A percentile compares a stretch with the other conserved stretches of the same genome.
phyloP scores from a whole-genome alignment of 2,797 vertebrate genomes.

The Alfaro cultratus region DNA sequence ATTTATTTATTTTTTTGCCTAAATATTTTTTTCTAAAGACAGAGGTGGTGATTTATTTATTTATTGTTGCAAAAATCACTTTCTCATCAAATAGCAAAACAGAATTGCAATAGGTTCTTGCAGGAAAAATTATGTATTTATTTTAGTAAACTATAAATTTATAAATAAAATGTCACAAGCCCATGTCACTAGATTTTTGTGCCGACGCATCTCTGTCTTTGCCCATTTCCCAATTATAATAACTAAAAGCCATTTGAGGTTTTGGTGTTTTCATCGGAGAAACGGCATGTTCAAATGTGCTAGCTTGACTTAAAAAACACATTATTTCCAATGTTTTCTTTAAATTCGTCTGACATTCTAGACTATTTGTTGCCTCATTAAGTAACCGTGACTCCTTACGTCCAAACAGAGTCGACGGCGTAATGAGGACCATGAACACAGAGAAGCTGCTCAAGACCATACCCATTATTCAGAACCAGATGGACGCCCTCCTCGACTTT shows the following conservation, averaged over 20 bases:
- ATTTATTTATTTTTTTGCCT: too few relatives aligned
- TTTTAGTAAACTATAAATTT: too few relatives aligned
- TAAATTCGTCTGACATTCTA: background rate
- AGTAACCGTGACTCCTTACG: background rate
- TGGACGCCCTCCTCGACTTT: slow-evolving; percentile 99
- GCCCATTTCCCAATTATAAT: background rate
- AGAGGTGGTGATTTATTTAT: too few relatives aligned
- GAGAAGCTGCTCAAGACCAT: slow-evolving; percentile 99
- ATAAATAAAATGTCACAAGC: too few relatives aligned
- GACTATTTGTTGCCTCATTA: background rate
- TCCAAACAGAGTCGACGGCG: slow-evolving; percentile 90
- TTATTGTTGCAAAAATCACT: too few relatives aligned
- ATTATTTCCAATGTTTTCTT: background rate
- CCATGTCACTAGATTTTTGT: background rate
- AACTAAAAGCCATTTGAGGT: background rate
- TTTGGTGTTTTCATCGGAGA: background rate
- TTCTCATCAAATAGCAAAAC: too few relatives aligned
- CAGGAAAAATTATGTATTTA: too few relatives aligned
- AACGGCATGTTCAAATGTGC: background rate
- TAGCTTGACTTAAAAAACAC: background rate
- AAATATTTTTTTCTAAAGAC: too few relatives aligned
- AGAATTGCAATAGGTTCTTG: too few relatives aligned
- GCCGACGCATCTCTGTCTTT: background rate
- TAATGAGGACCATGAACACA: slow-evolving; percentile 99
- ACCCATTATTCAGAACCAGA: slow-evolving; percentile 99